Conservation (phyloP, 2,797 vertebrate genomes). For the Cryptoprocta ferox region DNA sequence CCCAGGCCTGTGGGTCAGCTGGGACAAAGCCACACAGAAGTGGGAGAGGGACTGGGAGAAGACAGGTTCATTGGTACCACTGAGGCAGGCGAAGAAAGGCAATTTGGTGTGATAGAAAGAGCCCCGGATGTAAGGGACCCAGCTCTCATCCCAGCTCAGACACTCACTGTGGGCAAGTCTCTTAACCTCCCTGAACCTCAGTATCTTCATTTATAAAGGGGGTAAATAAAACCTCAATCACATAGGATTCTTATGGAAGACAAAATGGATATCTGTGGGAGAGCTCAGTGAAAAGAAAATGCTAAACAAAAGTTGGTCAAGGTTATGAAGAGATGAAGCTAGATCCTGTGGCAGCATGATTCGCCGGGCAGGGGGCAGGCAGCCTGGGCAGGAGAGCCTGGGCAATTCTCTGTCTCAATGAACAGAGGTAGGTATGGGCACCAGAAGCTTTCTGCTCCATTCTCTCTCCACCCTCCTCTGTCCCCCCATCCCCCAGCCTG, state of each 20-base stretch:
- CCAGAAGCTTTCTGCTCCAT: neutral
- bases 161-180: neutral
- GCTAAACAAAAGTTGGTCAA: neutral
- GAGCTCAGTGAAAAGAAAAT: neutral
- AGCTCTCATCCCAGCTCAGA: neutral
- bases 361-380: accelerated
- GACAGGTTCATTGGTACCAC: neutral
- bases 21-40: neutral
- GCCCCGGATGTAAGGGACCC: neutral
- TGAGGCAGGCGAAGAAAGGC: neutral
- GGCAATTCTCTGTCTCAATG: neutral
- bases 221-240: neutral
- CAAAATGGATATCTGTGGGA: neutral
- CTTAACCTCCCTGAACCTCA: neutral
- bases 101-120: neutral
- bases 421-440: neutral
- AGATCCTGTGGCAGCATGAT: neutral
- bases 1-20: neutral
- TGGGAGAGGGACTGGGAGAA: neutral
- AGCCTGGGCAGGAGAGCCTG: neutral
- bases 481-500: neutral
- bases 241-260: neutral
- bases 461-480: neutral
- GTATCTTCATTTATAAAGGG: neutral
- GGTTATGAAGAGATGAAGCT: neutral